phyloP scores from a whole-genome alignment of 1,140 invertebrate species.

The Formica selysi region DNA sequence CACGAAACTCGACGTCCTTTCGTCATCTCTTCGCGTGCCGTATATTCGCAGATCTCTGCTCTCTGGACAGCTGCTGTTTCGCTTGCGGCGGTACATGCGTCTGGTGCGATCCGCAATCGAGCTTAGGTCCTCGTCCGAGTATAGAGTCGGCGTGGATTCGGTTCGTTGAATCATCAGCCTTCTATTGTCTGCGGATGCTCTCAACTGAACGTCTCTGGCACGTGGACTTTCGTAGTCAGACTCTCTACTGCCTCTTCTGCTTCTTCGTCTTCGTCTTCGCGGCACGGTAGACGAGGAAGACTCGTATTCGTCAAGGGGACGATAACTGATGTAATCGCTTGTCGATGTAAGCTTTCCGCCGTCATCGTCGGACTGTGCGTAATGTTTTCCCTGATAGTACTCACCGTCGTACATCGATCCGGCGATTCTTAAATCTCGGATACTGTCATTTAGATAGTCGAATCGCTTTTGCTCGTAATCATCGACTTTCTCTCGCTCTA shows the following conservation, averaged over 20 bases:
- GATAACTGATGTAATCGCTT: constrained; percentile 70
- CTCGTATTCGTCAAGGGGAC: constrained; percentile 75
- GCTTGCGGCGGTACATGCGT: constrained; percentile 74
- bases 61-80: constrained; percentile 84
- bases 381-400: constrained; percentile 53
- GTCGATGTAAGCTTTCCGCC: constrained; percentile 59
- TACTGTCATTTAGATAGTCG: constrained; percentile 28
- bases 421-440: constrained; percentile 14
- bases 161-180: constrained; percentile 75
- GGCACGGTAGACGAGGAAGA: constrained; percentile 38
- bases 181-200: constrained; percentile 69
- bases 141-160: constrained; percentile 81
- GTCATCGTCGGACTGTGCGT: constrained; percentile 68
- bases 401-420: constrained; percentile 54
- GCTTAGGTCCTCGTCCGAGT: constrained; percentile 79
- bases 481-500: constrained; percentile 59
- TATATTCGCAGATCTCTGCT: constrained; percentile 63
- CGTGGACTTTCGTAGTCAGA: constrained; percentile 76
- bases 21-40: constrained; percentile 30
- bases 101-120: constrained; percentile 67
- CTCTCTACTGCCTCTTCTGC: constrained; percentile 70
- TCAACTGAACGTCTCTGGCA: constrained; percentile 68
- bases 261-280: constrained; percentile 62
- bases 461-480: constrained; percentile 60
- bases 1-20: constrained; percentile 69